phyloP scores from a whole-genome alignment of 2,113 vertebrate species.

The Plestiodon gilberti region DNA sequence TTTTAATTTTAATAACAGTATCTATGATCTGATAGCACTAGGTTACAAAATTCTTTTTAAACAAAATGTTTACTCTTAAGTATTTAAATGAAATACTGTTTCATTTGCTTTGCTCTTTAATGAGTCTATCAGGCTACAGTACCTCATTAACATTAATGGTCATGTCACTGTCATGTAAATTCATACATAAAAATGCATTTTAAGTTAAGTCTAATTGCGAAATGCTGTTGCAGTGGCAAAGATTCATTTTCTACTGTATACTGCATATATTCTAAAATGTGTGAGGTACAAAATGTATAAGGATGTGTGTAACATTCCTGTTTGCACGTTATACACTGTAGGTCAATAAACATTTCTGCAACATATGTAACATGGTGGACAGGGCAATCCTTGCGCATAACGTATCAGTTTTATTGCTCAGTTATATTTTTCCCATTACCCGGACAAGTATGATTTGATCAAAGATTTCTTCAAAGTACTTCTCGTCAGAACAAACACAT shows the following conservation, averaged over 20 bases:
- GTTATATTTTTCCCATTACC: not conserved
- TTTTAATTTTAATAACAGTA: slow-evolving; percentile 54
- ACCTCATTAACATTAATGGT: slow-evolving; percentile 29
- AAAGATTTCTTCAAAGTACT: not conserved
- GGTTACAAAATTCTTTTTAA: slow-evolving; percentile 30
- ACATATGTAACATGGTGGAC: not conserved
- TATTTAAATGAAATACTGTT: slow-evolving; percentile 46
- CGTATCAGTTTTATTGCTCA: not conserved
- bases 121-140: slow-evolving; percentile 14
- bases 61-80: slow-evolving; percentile 30
- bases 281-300: slow-evolving; percentile 6
- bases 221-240: not conserved
- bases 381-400: not conserved
- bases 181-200: slow-evolving; percentile 24
- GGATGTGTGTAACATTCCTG: slow-evolving; percentile 20
- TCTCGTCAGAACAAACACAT: not conserved
- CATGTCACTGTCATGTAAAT: slow-evolving; percentile 49
- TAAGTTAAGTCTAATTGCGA: slow-evolving; percentile 18
- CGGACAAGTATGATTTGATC: no score
- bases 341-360: not conserved
- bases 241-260: slow-evolving; percentile 34
- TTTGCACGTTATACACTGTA: slow-evolving; percentile 32
- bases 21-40: slow-evolving; percentile 27
- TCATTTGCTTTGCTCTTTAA: slow-evolving; percentile 47
- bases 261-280: slow-evolving; percentile 37